Base-by-base conservation (phyloP, 2,888 invertebrate genomes). In the Drosophila ezoana region DNA sequence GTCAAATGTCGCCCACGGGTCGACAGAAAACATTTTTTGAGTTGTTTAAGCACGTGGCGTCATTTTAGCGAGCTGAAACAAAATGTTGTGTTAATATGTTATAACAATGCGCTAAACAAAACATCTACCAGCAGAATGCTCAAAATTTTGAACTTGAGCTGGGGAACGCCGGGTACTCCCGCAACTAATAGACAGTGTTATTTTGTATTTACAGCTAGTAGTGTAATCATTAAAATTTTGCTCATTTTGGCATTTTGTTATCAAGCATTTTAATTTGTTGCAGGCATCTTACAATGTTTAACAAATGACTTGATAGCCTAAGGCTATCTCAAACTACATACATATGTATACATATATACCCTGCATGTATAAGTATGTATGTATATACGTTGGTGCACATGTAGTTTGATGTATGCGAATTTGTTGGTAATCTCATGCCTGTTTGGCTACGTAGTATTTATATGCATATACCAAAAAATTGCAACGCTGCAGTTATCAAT, bases 401-500 rank as follows among this genome's bases (percentile, higher is more conserved):
- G 16, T 32, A 32, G 6, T 32, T 35, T 1, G 1, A 18, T 33
- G 33, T 16, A 20, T 49, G 10, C 45, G 32, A 33, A 33, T 38
- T 9, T 9, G 9, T 40, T 9, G 16, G 40, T 16, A 40, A 14
- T 10, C 14, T 40, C 14, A 16, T 9, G 16, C 16, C 28, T 28
- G 28, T 28, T 28, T 8, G 28, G 28, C 23, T 8, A 28, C 28
- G 8, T 41, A 11, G 8, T 41, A 11, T 16, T 16, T 40, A 16
- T 18, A 14, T 16, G 9, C 11, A 41, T 58, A 41, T 41, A 16
- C 16, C 35, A 1, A 5, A 3, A 59, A 75, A 72, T 1, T 52
- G 70, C 72, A 54, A 65, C 68, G 53, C n/a, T 49, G 69, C 78
- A 78, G 10, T 72, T 72, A 43, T 9, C n/a, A 61, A 18, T 41